These are phyloP conservation scores for Drosophila parthenogenetica DNA, from an alignment of 2,888 invertebrate genomes.

Conservation along the genomic window DNA sequence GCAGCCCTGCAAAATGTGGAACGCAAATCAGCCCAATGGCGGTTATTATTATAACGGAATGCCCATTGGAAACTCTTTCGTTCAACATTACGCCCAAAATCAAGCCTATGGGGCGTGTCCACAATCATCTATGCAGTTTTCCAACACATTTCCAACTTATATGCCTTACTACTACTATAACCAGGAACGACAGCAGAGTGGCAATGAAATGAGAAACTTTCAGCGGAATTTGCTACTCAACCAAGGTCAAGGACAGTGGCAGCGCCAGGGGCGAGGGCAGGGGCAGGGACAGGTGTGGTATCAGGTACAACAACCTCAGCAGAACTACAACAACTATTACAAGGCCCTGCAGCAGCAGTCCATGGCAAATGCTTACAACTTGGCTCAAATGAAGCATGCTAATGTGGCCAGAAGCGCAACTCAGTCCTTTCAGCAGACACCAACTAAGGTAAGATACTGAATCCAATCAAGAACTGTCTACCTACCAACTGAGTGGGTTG, in stretches of 20 bases:
- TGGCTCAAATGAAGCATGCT: not conserved
- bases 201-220: not conserved
- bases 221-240: not conserved
- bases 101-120: not conserved
- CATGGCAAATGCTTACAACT: not conserved
- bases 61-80: not conserved
- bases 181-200: not conserved
- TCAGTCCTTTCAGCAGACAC: not conserved
- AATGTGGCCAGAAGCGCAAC: not conserved
- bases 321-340: slow-evolving; percentile 14
- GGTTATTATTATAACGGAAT: slow-evolving; percentile 4
- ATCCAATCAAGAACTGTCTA: too few species aligned
- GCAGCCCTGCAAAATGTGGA: slow-evolving; percentile 9
- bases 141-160: not conserved
- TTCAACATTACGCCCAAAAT: not conserved
- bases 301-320: slow-evolving; percentile 8
- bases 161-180: slow-evolving; percentile 3
- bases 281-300: not conserved
- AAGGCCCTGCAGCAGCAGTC: slow-evolving; percentile 13
- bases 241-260: not conserved
- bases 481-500: too few species aligned
- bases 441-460: not conserved
- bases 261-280: not conserved
- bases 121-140: not conserved
- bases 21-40: not conserved